A percentile compares a stretch with the other conserved stretches of the same genome.
Conservation (phyloP, 2,797 vertebrate species). For the Pelochelys cantorii region DNA sequence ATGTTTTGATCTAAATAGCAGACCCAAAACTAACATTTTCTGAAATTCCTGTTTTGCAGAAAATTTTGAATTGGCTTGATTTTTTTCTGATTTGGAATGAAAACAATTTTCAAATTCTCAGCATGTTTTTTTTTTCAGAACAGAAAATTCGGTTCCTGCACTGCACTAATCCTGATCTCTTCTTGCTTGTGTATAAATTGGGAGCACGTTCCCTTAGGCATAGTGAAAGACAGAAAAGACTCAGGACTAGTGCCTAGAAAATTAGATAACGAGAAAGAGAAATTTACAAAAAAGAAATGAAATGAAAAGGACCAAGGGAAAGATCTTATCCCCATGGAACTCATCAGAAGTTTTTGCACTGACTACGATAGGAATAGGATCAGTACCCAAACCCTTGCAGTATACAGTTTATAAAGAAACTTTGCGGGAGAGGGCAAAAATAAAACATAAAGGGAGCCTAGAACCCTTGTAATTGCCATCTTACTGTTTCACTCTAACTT, state of each 20-base stretch:
- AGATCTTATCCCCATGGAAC: not conserved
- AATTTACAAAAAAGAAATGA: not conserved
- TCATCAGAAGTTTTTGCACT: not conserved
- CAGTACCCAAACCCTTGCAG: not conserved
- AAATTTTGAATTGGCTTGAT: not conserved
- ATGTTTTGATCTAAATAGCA: not conserved
- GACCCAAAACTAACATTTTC: not conserved
- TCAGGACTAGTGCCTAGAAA: not conserved
- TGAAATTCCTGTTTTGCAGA: not conserved
- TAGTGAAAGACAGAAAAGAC: not conserved
- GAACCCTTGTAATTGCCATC: not conserved
- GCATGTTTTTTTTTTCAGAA: not conserved
- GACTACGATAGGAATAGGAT: not conserved
- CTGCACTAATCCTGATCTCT: not conserved
- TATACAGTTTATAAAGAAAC: not conserved
- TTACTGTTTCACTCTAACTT: not conserved
- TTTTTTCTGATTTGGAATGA: not conserved
- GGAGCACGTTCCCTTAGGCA: not conserved
- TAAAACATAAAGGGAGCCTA: not conserved
- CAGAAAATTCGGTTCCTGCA: not conserved
- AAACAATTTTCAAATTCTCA: not conserved
- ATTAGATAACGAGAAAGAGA: not conserved
- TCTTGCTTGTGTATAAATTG: not conserved
- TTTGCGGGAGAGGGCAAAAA: not conserved
- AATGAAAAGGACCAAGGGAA: fast-evolving